Conservation (phyloP, 2,888 invertebrate genomes). For the Plutella xylostella region DNA sequence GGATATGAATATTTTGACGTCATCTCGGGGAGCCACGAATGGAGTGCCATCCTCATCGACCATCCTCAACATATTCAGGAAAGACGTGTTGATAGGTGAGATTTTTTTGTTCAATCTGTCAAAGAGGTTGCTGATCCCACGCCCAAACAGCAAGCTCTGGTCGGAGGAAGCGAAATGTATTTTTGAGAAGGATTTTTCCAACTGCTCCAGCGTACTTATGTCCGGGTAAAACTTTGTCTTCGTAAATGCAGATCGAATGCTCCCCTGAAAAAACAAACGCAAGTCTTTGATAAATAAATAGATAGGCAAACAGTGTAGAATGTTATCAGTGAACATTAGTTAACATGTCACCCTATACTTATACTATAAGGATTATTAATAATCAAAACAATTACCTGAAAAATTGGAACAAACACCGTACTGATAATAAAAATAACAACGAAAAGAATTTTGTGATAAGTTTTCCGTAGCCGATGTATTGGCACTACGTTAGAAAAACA, state of each 20-base stretch:
- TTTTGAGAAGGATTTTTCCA: background rate
- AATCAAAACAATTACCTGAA: conserved; percentile 3
- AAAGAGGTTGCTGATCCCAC: background rate
- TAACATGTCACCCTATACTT: background rate
- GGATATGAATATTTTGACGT: no score
- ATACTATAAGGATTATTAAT: no score
- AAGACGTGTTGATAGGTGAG: background rate
- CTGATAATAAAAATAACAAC: background rate
- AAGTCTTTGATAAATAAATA: no score
- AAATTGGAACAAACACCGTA: conserved; percentile 4
- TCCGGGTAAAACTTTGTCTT: conserved; percentile 2
- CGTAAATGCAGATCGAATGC: conserved; percentile 5
- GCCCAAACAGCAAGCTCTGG: background rate
- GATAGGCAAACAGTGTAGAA: background rate
- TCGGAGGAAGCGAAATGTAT: background rate
- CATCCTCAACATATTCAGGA: background rate
- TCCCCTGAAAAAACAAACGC: conserved; percentile 7
- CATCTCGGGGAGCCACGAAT: no score
- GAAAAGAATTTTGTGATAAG: conserved; percentile 1
- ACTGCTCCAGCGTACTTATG: conserved; percentile 1
- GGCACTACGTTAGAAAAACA: conserved; percentile 3
- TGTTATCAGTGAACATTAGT: background rate
- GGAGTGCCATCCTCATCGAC: background rate
- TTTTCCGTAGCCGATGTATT: background rate
- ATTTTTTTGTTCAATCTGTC: conserved; percentile 2